Evolutionary conservation across 2,113 vertebrate species (phyloP).

Genomic region (Ciconia stormi): DNA sequence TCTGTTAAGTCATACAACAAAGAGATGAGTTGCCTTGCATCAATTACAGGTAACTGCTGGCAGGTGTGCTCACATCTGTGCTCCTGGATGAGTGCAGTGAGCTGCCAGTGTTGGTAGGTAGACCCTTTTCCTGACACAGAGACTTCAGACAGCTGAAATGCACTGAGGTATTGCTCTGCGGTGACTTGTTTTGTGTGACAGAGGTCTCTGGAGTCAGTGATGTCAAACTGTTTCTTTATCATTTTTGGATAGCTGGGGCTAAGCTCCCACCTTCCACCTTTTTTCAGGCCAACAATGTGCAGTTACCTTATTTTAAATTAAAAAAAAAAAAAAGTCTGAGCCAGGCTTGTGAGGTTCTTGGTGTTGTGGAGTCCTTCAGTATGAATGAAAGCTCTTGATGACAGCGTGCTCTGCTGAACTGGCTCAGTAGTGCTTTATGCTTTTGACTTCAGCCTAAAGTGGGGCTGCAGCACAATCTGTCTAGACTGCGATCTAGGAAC

Average conservation of each 20-base stretch:
- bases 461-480: neutral
- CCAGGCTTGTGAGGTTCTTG: neutral
- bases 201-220: constrained; percentile 19
- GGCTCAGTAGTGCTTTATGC: neutral
- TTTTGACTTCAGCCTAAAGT: neutral
- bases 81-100: neutral
- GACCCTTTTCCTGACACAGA: neutral
- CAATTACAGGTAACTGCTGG: neutral
- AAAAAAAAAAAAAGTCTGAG: neutral
- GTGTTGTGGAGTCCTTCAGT: neutral
- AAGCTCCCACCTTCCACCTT: neutral
- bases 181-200: neutral
- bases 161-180: neutral
- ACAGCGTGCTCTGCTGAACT: neutral
- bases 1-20: neutral
- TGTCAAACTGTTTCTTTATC: neutral
- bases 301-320: neutral
- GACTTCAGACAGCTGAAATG: neutral
- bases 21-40: neutral
- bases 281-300: neutral
- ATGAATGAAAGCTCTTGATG: neutral
- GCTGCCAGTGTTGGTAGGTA: neutral
- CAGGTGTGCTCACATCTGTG: neutral
- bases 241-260: neutral
- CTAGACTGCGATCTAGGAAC: neutral